Evolutionary conservation across 1,140 invertebrate genomes (phyloP).

Genomic region (Trialeurodes vaporariorum): DNA sequence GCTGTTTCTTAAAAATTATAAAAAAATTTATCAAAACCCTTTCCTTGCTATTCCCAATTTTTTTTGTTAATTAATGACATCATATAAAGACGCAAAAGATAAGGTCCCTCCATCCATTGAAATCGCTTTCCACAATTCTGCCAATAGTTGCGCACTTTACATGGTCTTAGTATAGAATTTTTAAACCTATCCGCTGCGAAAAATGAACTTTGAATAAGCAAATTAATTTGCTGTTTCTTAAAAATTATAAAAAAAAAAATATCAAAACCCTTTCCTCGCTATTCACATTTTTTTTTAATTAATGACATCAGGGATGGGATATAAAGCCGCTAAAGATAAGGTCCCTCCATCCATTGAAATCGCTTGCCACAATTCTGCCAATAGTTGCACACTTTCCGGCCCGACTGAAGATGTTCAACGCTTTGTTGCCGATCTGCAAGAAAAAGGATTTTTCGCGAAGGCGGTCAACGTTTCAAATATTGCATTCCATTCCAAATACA

Average conservation of each 20-base stretch:
- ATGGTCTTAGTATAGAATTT: no score
- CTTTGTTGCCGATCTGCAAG: slow-evolving; percentile 38
- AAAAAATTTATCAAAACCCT: no score
- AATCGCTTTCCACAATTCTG: slow-evolving; percentile 57
- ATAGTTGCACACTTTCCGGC: slow-evolving; percentile 59
- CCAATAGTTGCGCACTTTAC: slow-evolving; percentile 56
- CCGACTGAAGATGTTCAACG: slow-evolving; percentile 39
- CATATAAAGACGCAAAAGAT: slow-evolving; percentile 39
- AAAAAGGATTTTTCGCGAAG: slow-evolving; percentile 62
- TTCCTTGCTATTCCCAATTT: no score
- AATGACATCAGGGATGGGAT: slow-evolving; percentile 60
- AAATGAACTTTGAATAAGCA: no score
- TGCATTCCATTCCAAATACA: slow-evolving; percentile 67
- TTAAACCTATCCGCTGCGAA: no score
- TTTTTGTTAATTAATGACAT: no score
- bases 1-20: no score
- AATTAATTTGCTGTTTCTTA: no score
- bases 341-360: slow-evolving; percentile 51
- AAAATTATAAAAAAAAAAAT: no score
- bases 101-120: slow-evolving; percentile 49
- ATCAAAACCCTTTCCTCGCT: no score
- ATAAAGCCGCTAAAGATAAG: slow-evolving; percentile 41
- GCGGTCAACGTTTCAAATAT: slow-evolving; percentile 56
- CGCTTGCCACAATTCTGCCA: slow-evolving; percentile 57
- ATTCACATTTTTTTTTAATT: no score